Evolutionary conservation across 2,888 invertebrate genomes (phyloP), one percentile per base, ranked within the genome.

Genomic region (Agrochola lychnidis): DNA sequence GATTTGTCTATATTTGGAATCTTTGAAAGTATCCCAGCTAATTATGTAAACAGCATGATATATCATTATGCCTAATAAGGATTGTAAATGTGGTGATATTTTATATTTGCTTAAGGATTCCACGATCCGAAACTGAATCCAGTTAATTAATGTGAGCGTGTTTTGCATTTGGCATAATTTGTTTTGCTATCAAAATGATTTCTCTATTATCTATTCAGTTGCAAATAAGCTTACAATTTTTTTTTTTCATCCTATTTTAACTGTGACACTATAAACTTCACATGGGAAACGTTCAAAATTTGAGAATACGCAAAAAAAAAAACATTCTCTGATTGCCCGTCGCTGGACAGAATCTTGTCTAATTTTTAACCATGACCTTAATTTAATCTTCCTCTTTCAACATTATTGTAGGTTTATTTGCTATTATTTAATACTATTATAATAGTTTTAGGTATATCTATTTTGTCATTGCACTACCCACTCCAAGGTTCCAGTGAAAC

Each of bases 151-250:
- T 19, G 56, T 76, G 30, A 82, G 19, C 66, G 66, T 66, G 30
- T 82, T 66, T 82, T 61, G 76, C 36, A 30, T 82, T 75, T 61
- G 10, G 16, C 2, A 51, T n/a, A 82, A 56, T 53, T 76, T 61
- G 45, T 36, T 76, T 62, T 48, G 30, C 45, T 16, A 22, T 48
- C 0, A 30, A 56, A 74, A 62, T 48, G 73, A 57, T 42, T 57
- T 42, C 4, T 78, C n/a, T 81, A 53, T 2, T 30, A 66, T 22
- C 7, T 51, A 19, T 79, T 4, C 2, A 42, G 10, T 61, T 42
- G 19, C 57, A 36, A 36, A 30, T 48, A 16, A 14, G 10, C 30
- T 57, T 19, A n/a, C 14, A 45, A 48, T 66, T 25, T 45, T 9
- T 10, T 9, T 10, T n/a, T 53, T n/a, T 53, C 1, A 22, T 30